phyloP scores from a whole-genome alignment of 2,113 vertebrate genomes.

The Poeciliopsis turrubarensis region DNA sequence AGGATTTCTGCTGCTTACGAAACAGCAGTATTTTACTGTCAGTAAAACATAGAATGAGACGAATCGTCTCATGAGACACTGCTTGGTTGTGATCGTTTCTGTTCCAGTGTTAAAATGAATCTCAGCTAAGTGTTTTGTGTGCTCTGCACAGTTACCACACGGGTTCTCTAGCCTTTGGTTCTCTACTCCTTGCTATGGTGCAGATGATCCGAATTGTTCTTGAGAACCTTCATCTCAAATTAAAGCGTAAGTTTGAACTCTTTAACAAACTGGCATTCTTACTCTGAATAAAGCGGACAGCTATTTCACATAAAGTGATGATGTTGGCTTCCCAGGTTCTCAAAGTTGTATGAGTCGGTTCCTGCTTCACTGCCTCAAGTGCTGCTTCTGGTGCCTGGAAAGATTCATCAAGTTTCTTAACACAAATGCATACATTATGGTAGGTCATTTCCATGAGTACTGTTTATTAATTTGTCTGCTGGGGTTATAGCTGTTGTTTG shows the following conservation, averaged over 20 bases:
- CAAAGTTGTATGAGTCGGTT: conserved; percentile 85
- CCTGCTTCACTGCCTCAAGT: conserved; percentile 90
- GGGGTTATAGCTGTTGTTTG: background rate
- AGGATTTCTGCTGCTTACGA: background rate
- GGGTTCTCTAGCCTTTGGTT: conserved; percentile 93
- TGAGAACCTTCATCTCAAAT: conserved; percentile 90
- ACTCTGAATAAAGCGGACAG: background rate
- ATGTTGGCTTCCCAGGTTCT: conserved; percentile 75
- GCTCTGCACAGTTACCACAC: conserved; percentile 88
- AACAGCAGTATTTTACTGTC: background rate
- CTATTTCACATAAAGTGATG: background rate
- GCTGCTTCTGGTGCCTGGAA: conserved; percentile 98
- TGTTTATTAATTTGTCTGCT: conserved; percentile 1
- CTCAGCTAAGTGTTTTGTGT: background rate
- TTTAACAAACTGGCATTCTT: background rate
- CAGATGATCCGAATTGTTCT: conserved; percentile 87
- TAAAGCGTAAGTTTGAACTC: conserved; percentile 82
- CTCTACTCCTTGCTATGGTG: conserved; percentile 89
- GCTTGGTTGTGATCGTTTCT: background rate
- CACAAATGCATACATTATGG: conserved; percentile 98
- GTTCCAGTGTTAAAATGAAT: background rate
- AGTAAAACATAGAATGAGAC: background rate
- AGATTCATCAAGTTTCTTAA: conserved; percentile 94
- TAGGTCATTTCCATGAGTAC: conserved; percentile 61
- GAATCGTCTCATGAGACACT: background rate